Base-by-base conservation (phyloP, 2,113 vertebrate genomes). In the Python bivittatus region DNA sequence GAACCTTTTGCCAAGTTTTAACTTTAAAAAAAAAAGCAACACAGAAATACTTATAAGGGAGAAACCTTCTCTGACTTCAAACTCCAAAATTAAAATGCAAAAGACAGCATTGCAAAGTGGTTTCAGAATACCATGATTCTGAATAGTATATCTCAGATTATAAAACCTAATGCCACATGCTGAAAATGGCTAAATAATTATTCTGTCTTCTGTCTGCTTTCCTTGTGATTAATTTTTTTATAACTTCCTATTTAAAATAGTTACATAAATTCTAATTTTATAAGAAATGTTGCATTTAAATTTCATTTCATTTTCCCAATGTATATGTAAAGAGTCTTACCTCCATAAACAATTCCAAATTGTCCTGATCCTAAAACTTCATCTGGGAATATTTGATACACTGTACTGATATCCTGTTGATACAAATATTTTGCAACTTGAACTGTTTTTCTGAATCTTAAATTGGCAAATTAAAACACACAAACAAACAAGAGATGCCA, bases 301-400 rank as follows among this genome's bases (percentile, higher is more conserved):
- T 86, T 52, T 88, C 89, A 72, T 53, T 42, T 27, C 29, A 17
- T 54, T 90, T 72, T 86, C 84, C 22, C 27, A 86, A 33, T 15
- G 17, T 33, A 64, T 17, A 42, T 53, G 20, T 4, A 90, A 90
- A 90, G 33, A 79, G 88, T 90, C 97, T 96, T 97, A 99, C 99
- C 99, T 98, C 99, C 99, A 60, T 99, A 99, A 91, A 99, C 99
- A 96, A 99, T 99, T 90, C 99, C 99, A 97, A 99, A 99, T 93
- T 99, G 99, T 92, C 99, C 99, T 3, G 99, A 99, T 61, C 99
- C 99, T 11, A 99, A 95, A 86, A 99, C 99, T 95, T 99, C 99
- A 89, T 99, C 99, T 48, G 99, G 99, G 95, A 99, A 99, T 96
- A 99, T 99, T 94, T 99, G 99, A 95, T 99, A 99, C 0, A 99